A percentile compares a stretch with the other conserved stretches of the same genome.
phyloP scores from a whole-genome alignment of 2,888 invertebrate genomes.

The Tanaodytes sp. region DNA sequence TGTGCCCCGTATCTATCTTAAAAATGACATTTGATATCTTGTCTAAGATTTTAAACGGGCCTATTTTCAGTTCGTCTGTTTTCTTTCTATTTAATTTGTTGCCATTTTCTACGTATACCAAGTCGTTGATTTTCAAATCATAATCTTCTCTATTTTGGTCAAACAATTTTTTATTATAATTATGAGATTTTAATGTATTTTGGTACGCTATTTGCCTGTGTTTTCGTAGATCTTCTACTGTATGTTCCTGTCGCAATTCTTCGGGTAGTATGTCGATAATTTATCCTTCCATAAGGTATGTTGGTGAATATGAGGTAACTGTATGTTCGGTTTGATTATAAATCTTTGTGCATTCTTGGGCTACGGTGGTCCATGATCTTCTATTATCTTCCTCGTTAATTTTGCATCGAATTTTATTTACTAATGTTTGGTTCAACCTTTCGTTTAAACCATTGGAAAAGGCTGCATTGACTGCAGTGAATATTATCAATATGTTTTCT shows the following conservation, averaged over 20 bases:
- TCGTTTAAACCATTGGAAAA: slow-evolving; percentile 26
- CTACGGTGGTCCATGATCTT: slow-evolving; percentile 16
- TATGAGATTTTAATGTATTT: slow-evolving; percentile 13
- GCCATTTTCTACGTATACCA: slow-evolving; percentile 17
- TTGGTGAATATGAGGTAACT: slow-evolving; percentile 16
- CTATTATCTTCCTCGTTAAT: slow-evolving; percentile 11
- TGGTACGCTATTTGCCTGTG: slow-evolving; percentile 1
- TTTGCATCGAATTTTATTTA: slow-evolving; percentile 22
- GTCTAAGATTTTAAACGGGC: slow-evolving; percentile 6
- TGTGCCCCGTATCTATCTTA: slow-evolving; percentile 8
- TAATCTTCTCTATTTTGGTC: slow-evolving; percentile 9
- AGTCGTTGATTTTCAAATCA: slow-evolving; percentile 3
- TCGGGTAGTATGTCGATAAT: slow-evolving; percentile 8
- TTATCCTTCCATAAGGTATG: slow-evolving; percentile 11
- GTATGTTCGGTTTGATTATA: slow-evolving; percentile 20
- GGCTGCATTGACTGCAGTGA: slow-evolving; percentile 13
- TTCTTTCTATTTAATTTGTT: slow-evolving; percentile 18
- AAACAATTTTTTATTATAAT: slow-evolving; percentile 8
- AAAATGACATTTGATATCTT: slow-evolving; percentile 14
- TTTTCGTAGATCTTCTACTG: slow-evolving; percentile 6
- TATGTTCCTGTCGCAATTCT: slow-evolving; percentile 6
- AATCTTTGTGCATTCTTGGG: slow-evolving; percentile 14
- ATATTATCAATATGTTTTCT: slow-evolving; percentile 5
- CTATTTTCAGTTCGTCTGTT: slow-evolving; percentile 6
- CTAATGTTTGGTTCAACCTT: slow-evolving; percentile 21